These are phyloP conservation scores for Sarcoramphus papa DNA, from an alignment of 2,797 vertebrate species.

Conservation along the genomic window DNA sequence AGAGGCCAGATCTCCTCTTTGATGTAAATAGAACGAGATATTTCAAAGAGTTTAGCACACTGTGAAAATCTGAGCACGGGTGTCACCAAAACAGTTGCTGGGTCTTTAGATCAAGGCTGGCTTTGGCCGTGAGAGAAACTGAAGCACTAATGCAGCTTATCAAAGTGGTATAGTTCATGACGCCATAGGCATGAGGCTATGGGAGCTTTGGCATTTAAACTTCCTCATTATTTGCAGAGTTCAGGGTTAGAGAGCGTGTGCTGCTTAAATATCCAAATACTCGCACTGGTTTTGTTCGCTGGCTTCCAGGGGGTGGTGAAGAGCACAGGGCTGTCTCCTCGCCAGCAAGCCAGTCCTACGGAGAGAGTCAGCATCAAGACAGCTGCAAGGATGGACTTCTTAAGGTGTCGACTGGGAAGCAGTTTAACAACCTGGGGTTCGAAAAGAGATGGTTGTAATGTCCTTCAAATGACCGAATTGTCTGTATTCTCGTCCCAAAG, in stretches of 20 bases:
- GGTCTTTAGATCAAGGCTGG: neutral
- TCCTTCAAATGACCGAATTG: neutral
- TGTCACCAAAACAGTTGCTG: neutral
- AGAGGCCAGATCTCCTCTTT: neutral
- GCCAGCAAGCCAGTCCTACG: neutral
- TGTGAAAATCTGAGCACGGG: neutral
- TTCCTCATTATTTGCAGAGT: neutral
- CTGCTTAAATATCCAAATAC: neutral
- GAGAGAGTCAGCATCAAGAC: neutral
- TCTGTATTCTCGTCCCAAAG: neutral
- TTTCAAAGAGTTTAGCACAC: neutral
- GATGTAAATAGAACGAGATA: neutral
- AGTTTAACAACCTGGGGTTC: neutral
- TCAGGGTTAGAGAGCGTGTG: neutral
- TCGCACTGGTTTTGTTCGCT: neutral
- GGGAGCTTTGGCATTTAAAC: neutral
- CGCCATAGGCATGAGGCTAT: neutral
- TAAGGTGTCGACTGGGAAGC: neutral
- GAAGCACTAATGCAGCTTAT: neutral
- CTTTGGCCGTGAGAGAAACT: neutral
- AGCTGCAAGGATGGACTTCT: neutral
- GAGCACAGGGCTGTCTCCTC: neutral
- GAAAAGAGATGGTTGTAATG: neutral
- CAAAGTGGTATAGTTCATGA: neutral
- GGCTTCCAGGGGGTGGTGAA: neutral